phyloP scores from a whole-genome alignment of 2,113 vertebrate genomes.

The Eurypyga helias region DNA sequence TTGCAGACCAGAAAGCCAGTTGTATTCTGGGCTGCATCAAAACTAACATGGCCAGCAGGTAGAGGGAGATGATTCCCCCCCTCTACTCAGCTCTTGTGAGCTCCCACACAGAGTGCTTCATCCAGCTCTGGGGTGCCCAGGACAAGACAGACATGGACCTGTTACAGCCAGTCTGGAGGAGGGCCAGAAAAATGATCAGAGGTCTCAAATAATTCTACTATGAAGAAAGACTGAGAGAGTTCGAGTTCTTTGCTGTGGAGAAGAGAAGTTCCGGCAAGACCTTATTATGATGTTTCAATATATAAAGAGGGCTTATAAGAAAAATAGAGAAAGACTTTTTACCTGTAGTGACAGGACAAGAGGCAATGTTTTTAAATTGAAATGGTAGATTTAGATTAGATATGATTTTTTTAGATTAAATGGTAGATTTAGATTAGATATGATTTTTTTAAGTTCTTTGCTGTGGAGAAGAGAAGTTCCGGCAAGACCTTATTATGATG shows the following conservation, averaged over 20 bases:
- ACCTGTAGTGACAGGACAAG: neutral
- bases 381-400: neutral
- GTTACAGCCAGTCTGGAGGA: no score
- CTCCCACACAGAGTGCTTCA: neutral
- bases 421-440: no score
- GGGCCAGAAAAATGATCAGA: neutral
- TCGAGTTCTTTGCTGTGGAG: neutral
- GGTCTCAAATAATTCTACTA: neutral
- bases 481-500: fast-evolving
- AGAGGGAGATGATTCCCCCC: neutral
- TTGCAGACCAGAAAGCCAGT: no score
- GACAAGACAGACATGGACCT: neutral
- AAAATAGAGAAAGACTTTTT: neutral
- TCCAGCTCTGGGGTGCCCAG: neutral
- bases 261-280: neutral
- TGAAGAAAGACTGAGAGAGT: neutral
- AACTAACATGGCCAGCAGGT: neutral
- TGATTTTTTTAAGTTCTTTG: no score
- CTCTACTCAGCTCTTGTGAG: neutral
- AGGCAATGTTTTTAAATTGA: neutral
- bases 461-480: neutral
- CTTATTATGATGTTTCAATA: neutral
- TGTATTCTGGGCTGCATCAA: no score
- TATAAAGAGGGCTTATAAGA: neutral
- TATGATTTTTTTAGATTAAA: no score